These are phyloP conservation scores for Microtus pennsylvanicus DNA, from an alignment of 2,113 vertebrate species.

Conservation along the genomic window DNA sequence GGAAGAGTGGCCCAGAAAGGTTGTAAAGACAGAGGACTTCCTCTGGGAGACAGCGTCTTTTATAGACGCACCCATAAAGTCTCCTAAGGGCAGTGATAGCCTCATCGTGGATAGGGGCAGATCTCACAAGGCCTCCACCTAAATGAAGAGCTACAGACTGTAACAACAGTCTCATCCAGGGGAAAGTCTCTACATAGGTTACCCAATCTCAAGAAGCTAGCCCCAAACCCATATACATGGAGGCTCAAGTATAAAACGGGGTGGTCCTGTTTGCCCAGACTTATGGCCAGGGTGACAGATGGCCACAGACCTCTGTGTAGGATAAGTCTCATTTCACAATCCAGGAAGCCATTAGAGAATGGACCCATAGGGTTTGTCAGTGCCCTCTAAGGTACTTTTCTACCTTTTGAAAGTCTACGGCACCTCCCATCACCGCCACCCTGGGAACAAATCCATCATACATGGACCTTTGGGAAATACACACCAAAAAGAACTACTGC, in stretches of 20 bases:
- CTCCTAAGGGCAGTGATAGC: not conserved
- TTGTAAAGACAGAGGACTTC: not conserved
- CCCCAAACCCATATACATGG: not conserved
- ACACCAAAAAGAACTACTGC: not conserved
- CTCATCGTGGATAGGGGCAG: not conserved
- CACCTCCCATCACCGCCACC: not conserved
- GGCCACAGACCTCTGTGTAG: too few species aligned
- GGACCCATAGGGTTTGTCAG: not conserved
- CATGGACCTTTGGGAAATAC: not conserved
- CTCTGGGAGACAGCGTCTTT: not conserved
- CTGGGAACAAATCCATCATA: too few species aligned
- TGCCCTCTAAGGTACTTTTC: fast-evolving
- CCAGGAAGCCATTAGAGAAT: not conserved
- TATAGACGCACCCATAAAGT: not conserved
- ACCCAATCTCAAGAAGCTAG: not conserved
- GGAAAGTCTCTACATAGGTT: not conserved
- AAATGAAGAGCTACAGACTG: not conserved
- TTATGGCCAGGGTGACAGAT: not conserved
- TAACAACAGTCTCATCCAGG: not conserved
- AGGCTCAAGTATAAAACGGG: not conserved
- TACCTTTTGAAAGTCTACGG: not conserved
- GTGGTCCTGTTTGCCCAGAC: too few species aligned
- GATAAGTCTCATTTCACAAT: not conserved
- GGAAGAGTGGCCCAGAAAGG: not conserved
- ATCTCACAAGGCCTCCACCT: not conserved